Conservation (phyloP, 1,140 invertebrate genomes). For the Tetramorium parvispinum region DNA sequence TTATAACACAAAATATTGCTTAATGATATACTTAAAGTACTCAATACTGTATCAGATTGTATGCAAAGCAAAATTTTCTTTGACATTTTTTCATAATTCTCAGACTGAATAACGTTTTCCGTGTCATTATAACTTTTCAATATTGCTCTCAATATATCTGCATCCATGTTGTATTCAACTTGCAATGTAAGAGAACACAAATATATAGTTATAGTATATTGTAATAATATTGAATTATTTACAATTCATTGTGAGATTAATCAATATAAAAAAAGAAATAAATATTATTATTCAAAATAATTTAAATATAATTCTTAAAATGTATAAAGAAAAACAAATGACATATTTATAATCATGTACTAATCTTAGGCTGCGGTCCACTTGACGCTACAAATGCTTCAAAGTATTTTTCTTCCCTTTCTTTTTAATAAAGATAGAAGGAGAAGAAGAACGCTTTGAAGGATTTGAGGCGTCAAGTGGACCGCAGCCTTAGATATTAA, state of each 20-base stretch:
- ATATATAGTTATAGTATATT: background rate
- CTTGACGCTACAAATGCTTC: no score
- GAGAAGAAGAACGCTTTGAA: no score
- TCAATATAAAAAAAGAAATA: background rate
- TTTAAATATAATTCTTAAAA: no score
- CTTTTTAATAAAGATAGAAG: no score
- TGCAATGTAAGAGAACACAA: background rate
- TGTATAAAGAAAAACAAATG: no score
- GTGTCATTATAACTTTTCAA: constrained; percentile 56
- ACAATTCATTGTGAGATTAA: background rate
- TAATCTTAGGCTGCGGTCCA: no score
- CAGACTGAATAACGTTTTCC: constrained; percentile 41
- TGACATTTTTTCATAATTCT: constrained; percentile 66
- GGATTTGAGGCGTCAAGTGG: no score
- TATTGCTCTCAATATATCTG: constrained; percentile 63
- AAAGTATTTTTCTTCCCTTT: no score
- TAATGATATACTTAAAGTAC: constrained; percentile 71
- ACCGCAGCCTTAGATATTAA: no score
- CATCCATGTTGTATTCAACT: constrained; percentile 59
- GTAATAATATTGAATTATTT: background rate
- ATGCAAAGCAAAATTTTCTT: constrained; percentile 44
- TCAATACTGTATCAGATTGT: constrained; percentile 60
- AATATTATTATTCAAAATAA: constrained; percentile 21
- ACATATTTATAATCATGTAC: no score
- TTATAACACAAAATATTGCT: constrained; percentile 76